Conservation (phyloP, 2,888 invertebrate species). For the Zygogramma bicolorata region DNA sequence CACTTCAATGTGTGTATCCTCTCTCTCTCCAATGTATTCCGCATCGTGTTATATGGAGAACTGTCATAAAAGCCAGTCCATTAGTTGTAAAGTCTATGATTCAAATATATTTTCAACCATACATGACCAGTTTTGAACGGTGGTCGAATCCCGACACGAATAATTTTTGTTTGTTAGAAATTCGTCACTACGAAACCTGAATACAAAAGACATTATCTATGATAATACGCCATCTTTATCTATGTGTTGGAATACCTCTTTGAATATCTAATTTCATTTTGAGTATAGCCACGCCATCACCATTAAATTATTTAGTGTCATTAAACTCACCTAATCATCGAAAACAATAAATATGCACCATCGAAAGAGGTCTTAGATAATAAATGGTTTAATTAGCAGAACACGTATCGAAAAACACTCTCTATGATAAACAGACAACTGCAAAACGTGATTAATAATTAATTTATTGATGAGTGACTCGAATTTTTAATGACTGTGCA, state of each 20-base stretch:
- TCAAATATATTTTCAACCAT: too few species aligned
- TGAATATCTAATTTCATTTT: constrained; percentile 48
- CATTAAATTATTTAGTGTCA: constrained; percentile 46
- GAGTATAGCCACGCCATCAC: constrained; percentile 46
- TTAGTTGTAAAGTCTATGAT: too few species aligned
- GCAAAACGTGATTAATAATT: constrained; percentile 55
- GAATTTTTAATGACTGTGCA: constrained; percentile 49
- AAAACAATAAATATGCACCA: constrained; percentile 48
- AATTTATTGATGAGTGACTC: constrained; percentile 52
- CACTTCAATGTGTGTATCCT: too few species aligned
- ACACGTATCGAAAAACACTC: constrained; percentile 53
- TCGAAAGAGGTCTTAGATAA: constrained; percentile 49
- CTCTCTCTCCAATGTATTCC: too few species aligned
- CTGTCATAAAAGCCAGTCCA: too few species aligned
- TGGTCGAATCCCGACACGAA: not conserved
- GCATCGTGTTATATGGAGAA: too few species aligned
- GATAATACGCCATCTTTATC: constrained; percentile 42
- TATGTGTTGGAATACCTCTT: constrained; percentile 37
- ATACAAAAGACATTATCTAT: constrained; percentile 40
- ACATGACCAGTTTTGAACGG: not conserved
- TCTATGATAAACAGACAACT: constrained; percentile 50
- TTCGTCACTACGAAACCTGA: constrained; percentile 34
- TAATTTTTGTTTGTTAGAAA: constrained; percentile 13
- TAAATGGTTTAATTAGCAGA: constrained; percentile 55
- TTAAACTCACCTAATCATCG: constrained; percentile 45